phyloP scores from a whole-genome alignment of 2,113 vertebrate genomes.

The Sinocyclocheilus grahami region DNA sequence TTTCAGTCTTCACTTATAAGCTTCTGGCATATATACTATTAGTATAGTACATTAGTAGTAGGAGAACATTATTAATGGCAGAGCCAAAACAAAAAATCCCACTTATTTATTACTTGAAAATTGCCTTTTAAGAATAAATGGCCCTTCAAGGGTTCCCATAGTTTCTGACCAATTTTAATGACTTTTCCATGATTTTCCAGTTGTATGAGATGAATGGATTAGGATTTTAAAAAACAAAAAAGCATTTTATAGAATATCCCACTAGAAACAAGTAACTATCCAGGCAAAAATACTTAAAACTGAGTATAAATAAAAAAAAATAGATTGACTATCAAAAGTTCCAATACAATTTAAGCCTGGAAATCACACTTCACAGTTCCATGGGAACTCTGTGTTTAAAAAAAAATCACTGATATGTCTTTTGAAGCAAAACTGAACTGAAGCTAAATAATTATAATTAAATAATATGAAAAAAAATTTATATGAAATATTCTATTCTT shows the following conservation, averaged over 20 bases:
- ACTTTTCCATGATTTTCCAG: neutral
- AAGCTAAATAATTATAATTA: neutral
- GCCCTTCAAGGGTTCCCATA: neutral
- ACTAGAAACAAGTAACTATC: neutral
- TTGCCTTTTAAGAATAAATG: neutral
- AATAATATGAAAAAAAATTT: neutral
- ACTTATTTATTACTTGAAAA: neutral
- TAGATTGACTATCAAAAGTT: neutral
- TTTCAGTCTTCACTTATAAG: neutral
- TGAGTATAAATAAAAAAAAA: neutral
- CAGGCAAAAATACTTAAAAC: neutral
- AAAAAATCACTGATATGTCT: neutral
- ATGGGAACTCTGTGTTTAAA: neutral
- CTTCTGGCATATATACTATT: neutral
- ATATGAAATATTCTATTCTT: neutral
- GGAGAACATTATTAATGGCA: neutral
- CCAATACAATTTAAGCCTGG: neutral
- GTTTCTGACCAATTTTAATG: neutral
- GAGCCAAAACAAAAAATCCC: neutral
- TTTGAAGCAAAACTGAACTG: neutral
- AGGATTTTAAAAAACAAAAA: neutral
- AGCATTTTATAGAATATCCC: neutral
- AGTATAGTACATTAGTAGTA: no score
- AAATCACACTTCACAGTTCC: neutral
- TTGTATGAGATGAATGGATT: neutral